Conservation (phyloP, 1,140 invertebrate genomes). For the Bombus superbus region DNA sequence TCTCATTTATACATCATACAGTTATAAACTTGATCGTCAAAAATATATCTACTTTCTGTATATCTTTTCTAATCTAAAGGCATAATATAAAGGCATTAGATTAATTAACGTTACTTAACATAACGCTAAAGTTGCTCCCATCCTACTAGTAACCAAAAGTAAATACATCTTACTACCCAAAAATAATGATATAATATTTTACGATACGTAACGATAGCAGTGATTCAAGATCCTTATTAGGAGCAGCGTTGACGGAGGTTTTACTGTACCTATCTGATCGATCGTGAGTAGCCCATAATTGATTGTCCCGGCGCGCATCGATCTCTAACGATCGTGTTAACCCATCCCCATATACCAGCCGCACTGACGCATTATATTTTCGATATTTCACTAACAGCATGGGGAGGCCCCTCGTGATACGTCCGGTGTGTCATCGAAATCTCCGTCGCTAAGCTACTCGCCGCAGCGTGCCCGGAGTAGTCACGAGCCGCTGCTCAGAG, state of each 20-base stretch:
- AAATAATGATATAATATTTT: no score
- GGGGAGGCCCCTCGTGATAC: slow-evolving; percentile 72
- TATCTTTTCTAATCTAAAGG: no score
- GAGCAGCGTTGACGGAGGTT: neutral
- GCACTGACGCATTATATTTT: slow-evolving; percentile 69
- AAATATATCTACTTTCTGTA: no score
- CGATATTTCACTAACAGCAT: slow-evolving; percentile 80
- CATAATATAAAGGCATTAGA: no score
- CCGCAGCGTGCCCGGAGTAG: slow-evolving; percentile 65
- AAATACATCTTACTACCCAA: no score
- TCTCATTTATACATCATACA: neutral
- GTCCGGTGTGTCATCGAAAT: slow-evolving; percentile 69
- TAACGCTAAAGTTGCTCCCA: no score
- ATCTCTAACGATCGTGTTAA: slow-evolving; percentile 40
- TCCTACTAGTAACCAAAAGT: no score
- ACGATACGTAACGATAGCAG: neutral
- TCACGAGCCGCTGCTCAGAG: slow-evolving; percentile 59
- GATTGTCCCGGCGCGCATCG: slow-evolving; percentile 9
- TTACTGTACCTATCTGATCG: slow-evolving; percentile 27
- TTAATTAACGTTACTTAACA: no score
- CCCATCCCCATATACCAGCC: slow-evolving; percentile 5
- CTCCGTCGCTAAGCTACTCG: slow-evolving; percentile 71
- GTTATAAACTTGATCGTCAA: no score
- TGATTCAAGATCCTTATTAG: neutral
- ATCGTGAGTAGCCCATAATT: slow-evolving; percentile 15